Evolutionary conservation across 2,113 vertebrate genomes (phyloP), one percentile per base, ranked within the genome.

Genomic region (Phocoena sinus): DNA sequence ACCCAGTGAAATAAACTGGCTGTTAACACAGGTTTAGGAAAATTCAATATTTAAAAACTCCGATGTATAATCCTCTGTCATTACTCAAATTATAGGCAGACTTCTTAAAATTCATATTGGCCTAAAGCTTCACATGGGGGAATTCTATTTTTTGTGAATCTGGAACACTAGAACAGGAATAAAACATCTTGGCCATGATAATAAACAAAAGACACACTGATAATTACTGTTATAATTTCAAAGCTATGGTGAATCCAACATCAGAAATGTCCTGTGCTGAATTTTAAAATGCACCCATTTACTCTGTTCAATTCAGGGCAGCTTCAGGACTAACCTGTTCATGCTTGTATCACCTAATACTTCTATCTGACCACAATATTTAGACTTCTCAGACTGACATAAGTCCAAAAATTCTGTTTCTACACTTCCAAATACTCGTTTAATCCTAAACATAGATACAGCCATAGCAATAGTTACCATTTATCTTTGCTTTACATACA

Each of bases 31-130:
- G 31, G 41, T 63, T 63, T 73, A 84, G 26, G 65, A 84, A 71
- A 92, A 79, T 85, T 80, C 70, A 92, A 23, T 95, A 93, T 89
- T 93, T 73, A 41, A 65, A 84, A 79, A 73, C 25, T 77, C 41
- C 13, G 11, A n/a, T 47, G 23, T 65, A 82, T 62, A 73, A 41
- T 8, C 8, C 26, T 87, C 47, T 91, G 33, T 17, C 47, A 60
- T 76, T 94, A 74, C 82, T 93, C 63, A 85, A 87, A 93, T 85
- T 85, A 81, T 58, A 91, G 11, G 83, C 7, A 92, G 41, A 79
- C 71, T 88, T 89, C 93, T 79, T 89, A 84, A 92, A 84, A 92
- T 63, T 67, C 76, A 38, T 38, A 41, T 41, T 95, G 83, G 63
- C 36, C 79, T 84, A 83, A 92, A 79, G 25, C 10, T 25, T 70